Evolutionary conservation across 2,113 vertebrate species (phyloP).

Genomic region (Leuciscus idus): DNA sequence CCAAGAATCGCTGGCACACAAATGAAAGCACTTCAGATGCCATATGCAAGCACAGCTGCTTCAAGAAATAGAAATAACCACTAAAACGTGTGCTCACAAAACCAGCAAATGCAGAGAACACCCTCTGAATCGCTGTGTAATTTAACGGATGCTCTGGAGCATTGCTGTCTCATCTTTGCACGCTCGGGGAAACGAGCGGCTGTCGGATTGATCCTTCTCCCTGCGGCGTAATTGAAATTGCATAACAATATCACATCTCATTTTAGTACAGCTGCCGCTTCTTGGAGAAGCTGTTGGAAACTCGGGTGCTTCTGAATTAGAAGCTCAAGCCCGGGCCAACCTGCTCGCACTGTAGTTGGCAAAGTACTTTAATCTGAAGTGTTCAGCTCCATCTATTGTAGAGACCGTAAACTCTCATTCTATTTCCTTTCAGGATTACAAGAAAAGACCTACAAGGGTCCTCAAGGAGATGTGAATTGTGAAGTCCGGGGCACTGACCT

Average conservation of each 20-base stretch:
- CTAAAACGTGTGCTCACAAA: conserved; percentile 22
- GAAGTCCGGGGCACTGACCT: neutral
- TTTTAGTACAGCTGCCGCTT: conserved; percentile 33
- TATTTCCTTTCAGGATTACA: neutral
- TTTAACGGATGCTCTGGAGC: conserved; percentile 9
- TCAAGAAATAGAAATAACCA: conserved; percentile 2
- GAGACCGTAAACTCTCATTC: neutral
- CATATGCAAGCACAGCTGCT: neutral
- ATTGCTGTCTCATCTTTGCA: conserved; percentile 20
- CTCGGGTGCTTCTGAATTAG: conserved; percentile 10
- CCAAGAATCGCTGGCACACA: neutral
- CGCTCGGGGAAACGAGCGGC: conserved; percentile 11
- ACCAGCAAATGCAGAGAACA: neutral
- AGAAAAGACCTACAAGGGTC: neutral
- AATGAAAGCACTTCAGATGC: neutral
- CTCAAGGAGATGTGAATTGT: neutral
- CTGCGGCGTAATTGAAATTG: conserved; percentile 50
- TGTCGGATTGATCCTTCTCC: conserved; percentile 26
- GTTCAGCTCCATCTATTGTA: neutral
- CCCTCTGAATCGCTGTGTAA: conserved; percentile 1
- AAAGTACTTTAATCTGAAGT: neutral
- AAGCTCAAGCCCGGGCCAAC: conserved; percentile 1
- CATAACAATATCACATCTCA: conserved; percentile 40
- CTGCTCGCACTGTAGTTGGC: neutral
- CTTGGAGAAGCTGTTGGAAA: conserved; percentile 21